Percentiles rank a stretch among this genome's conserved stretches.
phyloP scores from a whole-genome alignment of 2,113 vertebrate species.

The Bufo gargarizans region DNA sequence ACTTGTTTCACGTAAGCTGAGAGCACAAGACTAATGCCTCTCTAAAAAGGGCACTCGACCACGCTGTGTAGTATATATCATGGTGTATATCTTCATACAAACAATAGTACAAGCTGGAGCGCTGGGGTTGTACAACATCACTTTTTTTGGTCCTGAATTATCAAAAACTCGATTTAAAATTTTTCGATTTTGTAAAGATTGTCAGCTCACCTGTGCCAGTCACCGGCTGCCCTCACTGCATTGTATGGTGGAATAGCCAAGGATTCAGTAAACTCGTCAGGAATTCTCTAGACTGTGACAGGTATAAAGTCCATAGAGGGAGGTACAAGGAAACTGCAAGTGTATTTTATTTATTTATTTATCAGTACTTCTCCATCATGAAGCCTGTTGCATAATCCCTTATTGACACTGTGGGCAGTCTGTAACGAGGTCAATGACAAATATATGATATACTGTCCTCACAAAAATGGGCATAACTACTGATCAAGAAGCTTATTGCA shows the following conservation, averaged over 20 bases:
- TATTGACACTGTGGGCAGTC: neutral
- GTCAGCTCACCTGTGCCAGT: slow-evolving; percentile 6
- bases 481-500: no score
- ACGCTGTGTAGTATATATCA: neutral
- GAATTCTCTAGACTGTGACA: neutral
- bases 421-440: no score
- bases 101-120: neutral
- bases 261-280: neutral
- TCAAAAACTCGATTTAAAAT: neutral
- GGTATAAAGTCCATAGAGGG: slow-evolving; percentile 14
- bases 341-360: neutral
- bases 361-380: neutral
- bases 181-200: neutral
- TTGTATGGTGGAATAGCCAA: neutral
- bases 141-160: neutral
- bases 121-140: neutral
- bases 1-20: no score
- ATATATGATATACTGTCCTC: no score
- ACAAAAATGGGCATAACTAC: no score
- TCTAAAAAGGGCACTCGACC: no score
- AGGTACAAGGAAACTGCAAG: neutral
- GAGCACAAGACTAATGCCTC: no score
- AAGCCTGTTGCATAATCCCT: neutral
- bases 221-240: neutral
- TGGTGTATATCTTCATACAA: neutral